These are phyloP conservation scores for Brachyistius frenatus DNA, from an alignment of 2,113 vertebrate genomes.

Conservation along the genomic window DNA sequence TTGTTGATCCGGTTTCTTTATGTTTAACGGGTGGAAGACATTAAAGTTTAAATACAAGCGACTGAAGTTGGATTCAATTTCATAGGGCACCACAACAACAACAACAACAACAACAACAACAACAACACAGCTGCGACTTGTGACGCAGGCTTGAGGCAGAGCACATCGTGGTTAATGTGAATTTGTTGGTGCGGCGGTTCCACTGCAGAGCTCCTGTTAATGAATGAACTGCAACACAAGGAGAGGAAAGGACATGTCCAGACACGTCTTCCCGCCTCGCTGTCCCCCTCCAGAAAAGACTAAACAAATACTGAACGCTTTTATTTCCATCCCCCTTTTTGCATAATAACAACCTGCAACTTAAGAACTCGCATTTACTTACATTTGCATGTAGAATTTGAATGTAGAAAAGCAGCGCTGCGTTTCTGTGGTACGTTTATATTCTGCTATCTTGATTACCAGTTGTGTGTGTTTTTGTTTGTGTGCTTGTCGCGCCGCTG, in stretches of 20 bases:
- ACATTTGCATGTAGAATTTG: neutral
- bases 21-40: slow-evolving; percentile 16
- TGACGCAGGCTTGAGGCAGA: too few relatives aligned
- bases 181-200: slow-evolving; percentile 7
- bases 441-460: neutral
- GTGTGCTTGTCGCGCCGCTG: slow-evolving; percentile 1
- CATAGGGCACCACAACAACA: too few relatives aligned
- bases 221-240: slow-evolving; percentile 56
- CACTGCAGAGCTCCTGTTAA: slow-evolving; percentile 49
- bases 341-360: neutral
- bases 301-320: neutral
- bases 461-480: slow-evolving; percentile 28
- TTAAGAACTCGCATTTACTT: neutral
- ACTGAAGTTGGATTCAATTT: neutral
- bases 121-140: slow-evolving; percentile 12
- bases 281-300: neutral
- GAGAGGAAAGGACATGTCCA: slow-evolving; percentile 50
- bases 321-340: neutral
- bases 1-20: neutral
- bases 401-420: neutral
- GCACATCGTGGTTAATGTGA: neutral
- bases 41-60: slow-evolving; percentile 23
- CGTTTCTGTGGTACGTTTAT: neutral
- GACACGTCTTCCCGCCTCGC: slow-evolving; percentile 38
- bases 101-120: too few relatives aligned